Base-by-base conservation (phyloP, 1,140 invertebrate genomes). In the Nephila pilipes region DNA sequence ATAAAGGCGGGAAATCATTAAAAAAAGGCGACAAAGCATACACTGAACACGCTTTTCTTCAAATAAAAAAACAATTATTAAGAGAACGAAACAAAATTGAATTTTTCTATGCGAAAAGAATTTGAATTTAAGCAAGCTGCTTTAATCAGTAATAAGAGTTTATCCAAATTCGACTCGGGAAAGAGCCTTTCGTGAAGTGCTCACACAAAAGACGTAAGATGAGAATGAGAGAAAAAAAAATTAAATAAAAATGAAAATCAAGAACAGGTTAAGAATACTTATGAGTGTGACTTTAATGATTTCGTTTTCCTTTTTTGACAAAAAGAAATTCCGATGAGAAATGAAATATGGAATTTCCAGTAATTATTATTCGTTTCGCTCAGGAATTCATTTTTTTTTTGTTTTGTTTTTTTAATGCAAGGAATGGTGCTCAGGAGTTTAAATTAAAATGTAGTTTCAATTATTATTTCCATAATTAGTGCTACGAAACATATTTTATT, bases 81-180 rank as follows among this genome's bases (percentile, higher is more conserved):
- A 81, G 12, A 81, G 46, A 54, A 81, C 3, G 36, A 20, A 1
- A 20, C 80, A 25, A 81, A 81, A 81, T 81, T 81, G 46, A 81
- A 81, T 81, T 81, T 80, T 81, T 81, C 20, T 54, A 25, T 29
- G 22, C 32, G n/a, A 54, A 46, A 46, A 81, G 46, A 46, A 55
- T 25, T 81, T 46, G 80, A 81, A 54, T 81, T 54, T 25, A n/a
- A n/a, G 36, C 46, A 12, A 16, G 20, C 8, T 8, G 6, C 20
- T 81, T 29, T 81, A 81, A 81, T 81, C 80, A 81, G 80, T 20
- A 81, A 46, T 55, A 81, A 80, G 80, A 81, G 80, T 81, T 81
- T 29, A 54, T 81, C 80, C 80, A n/a, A 81, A 81, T 81, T 81
- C 46, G n/a, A 55, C 36, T 25, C 20, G 8, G 80, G 80, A 8